phyloP scores from a whole-genome alignment of 1,140 invertebrate species.

The Calliopsis andreniformis region DNA sequence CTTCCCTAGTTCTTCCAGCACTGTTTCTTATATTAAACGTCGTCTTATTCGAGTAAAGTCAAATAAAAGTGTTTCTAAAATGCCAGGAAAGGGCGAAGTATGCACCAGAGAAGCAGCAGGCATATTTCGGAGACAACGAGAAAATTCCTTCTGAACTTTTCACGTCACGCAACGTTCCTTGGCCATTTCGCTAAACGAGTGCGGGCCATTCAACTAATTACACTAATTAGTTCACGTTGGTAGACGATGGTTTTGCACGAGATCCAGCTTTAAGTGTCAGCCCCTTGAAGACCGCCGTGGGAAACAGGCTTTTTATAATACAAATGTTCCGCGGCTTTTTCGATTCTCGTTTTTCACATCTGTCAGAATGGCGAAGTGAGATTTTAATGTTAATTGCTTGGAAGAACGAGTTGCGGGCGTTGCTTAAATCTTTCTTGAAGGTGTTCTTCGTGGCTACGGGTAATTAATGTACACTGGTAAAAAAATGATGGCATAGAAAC shows the following conservation, averaged over 20 bases:
- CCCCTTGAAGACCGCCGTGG: conserved; percentile 22
- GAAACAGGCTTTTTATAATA: conserved; percentile 3
- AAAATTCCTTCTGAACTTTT: neutral
- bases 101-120: neutral
- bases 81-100: too few relatives aligned
- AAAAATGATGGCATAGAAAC: too few relatives aligned
- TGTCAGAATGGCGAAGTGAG: neutral
- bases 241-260: conserved; percentile 16
- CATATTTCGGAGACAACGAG: neutral
- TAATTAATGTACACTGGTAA: too few relatives aligned
- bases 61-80: too few relatives aligned
- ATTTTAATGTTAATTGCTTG: conserved; percentile 1
- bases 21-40: too few relatives aligned
- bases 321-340: neutral
- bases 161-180: neutral
- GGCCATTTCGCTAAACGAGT: conserved; percentile 11
- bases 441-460: too few relatives aligned
- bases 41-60: too few relatives aligned
- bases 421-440: neutral
- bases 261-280: conserved; percentile 23
- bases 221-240: conserved; percentile 40
- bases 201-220: conserved; percentile 28
- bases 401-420: neutral
- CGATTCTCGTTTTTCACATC: neutral
- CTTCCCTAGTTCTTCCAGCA: too few relatives aligned